phyloP scores from a whole-genome alignment of 2,113 vertebrate genomes.

The Nicator chloris region DNA sequence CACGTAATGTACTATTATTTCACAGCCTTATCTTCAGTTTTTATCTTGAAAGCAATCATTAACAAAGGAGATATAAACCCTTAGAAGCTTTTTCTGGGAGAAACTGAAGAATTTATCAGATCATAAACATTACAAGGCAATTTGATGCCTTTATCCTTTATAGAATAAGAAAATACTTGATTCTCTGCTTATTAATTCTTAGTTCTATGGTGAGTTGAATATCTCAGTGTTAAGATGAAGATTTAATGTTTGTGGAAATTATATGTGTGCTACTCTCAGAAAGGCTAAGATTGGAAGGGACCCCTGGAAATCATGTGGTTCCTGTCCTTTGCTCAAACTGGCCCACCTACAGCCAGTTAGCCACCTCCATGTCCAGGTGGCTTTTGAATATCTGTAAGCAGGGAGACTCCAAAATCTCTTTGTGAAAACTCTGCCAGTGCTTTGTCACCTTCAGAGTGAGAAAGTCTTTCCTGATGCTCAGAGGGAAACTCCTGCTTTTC shows the following conservation, averaged over 20 bases:
- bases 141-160: neutral
- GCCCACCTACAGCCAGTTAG: neutral
- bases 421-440: neutral
- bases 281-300: neutral
- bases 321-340: neutral
- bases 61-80: slow-evolving; percentile 41
- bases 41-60: slow-evolving; percentile 60
- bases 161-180: neutral
- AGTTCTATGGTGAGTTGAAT: neutral
- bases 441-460: neutral
- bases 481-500: neutral
- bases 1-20: neutral
- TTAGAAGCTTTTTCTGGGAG: slow-evolving; percentile 6
- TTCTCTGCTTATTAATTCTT: neutral
- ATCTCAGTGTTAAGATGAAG: neutral
- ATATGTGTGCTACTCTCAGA: neutral
- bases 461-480: neutral
- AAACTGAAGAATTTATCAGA: slow-evolving; percentile 40
- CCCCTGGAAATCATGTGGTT: neutral
- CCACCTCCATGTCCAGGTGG: neutral
- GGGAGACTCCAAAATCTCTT: neutral
- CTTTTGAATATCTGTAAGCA: neutral
- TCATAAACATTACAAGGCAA: neutral
- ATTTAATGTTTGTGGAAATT: neutral
- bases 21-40: slow-evolving; percentile 41